A percentile compares a stretch with the other conserved stretches of the same genome.
These are phyloP conservation scores for Sebastes trivittatus DNA, from an alignment of 2,797 vertebrate genomes.

Conservation along the genomic window DNA sequence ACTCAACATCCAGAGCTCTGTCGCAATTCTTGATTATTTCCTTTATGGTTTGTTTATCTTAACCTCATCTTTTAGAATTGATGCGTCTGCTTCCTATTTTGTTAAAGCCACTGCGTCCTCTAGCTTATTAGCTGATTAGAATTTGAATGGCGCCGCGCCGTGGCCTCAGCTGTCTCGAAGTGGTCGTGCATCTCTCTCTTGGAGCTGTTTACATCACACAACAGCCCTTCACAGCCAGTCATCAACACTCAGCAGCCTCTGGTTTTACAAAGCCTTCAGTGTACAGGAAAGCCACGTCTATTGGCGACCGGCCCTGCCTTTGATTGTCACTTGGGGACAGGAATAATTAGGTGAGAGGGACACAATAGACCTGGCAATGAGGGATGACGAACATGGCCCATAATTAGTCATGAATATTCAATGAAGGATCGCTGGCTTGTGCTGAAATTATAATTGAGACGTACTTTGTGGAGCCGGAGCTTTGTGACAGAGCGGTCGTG, in stretches of 20 bases:
- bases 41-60: not conserved
- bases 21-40: not conserved
- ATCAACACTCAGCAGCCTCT: conserved; percentile 32
- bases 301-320: conserved; percentile 55
- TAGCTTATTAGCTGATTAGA: conserved; percentile 63
- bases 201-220: conserved; percentile 53
- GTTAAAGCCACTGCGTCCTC: conserved; percentile 20
- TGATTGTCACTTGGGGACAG: conserved; percentile 72
- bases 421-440: conserved; percentile 48
- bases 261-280: conserved; percentile 61
- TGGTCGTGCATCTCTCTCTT: conserved; percentile 12
- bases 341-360: conserved; percentile 76
- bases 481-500: conserved; percentile 46
- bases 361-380: conserved; percentile 71
- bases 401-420: conserved; percentile 86
- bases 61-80: conserved; percentile 15
- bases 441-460: conserved; percentile 62
- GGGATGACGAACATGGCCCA: conserved; percentile 54
- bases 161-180: conserved; percentile 25
- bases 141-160: conserved; percentile 52
- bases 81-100: conserved; percentile 35
- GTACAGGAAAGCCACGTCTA: conserved; percentile 52
- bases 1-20: not conserved
- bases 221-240: conserved; percentile 42
- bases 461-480: conserved; percentile 39